Evolutionary conservation across 2,888 invertebrate species (phyloP), one percentile per base, ranked within the genome.

Genomic region (Diaperis boleti): DNA sequence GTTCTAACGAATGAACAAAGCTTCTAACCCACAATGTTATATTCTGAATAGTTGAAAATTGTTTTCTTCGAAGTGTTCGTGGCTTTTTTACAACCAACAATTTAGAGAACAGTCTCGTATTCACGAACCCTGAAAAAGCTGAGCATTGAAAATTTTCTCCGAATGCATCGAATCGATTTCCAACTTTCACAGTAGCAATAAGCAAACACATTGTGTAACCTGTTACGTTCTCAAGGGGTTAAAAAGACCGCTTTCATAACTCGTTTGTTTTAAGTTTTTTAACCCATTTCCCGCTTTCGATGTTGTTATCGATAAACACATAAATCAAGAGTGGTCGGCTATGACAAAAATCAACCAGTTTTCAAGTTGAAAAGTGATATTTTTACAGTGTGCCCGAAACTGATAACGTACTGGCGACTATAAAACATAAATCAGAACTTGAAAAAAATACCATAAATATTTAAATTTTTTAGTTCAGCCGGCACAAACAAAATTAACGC

Each of bases 371-470:
- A 42, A 15, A 18, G 20, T 42, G 10, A 42, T 18, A 17, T 52
- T 55, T 55, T 42, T 31, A 31, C 42, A 49, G 14, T 55, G 55
- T 55, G 31, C 31, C 41, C 55, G 29, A 42, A 31, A 55, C 42
- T 55, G 55, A 55, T 55, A 55, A 42, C 42, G 42, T 6, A 29
- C 29, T 29, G 11, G 18, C 37, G 7, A 26, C 42, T 26, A 55
- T 55, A 55, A 55, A 55, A 42, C 42, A 26, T 6, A 31, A 15
- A 55, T 14, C n/a, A 41, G 31, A 55, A 55, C 55, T 15, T 42
- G 42, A 14, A 55, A 55, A 55, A 55, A 55, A 42, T 55, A 55
- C n/a, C n/a, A n/a, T n/a, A n/a, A n/a, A n/a, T n/a, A n/a, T n/a
- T n/a, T n/a, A n/a, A n/a, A n/a, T n/a, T n/a, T n/a, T n/a, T n/a